Base-by-base conservation (phyloP, 2,113 vertebrate species). In the Sebastes schlegelii region DNA sequence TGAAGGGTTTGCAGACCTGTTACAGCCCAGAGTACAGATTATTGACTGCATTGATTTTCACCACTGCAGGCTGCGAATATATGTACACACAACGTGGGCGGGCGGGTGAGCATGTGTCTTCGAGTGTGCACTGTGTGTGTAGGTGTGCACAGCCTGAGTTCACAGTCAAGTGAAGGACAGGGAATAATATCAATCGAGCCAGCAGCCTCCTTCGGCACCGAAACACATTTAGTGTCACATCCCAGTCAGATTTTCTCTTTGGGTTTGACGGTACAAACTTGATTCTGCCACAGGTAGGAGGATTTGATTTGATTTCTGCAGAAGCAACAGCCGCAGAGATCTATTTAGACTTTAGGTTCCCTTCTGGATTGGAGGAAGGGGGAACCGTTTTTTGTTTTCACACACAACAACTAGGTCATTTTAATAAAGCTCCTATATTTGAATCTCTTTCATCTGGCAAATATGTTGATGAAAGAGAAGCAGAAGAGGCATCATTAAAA, bases 41-140 rank as follows among this genome's bases (percentile, higher is more conserved):
- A 85, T 87, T 82, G 74, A 79, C 65, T 62, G 54, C 71, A 89
- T 80, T 66, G 84, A 88, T 89, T 81, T 91, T 21, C 46, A 63
- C 54, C 80, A 48, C 73, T 21, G 65, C 55, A 21, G 52, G 58
- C 55, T 62, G 43, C 70, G 72, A 80, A 81, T 79, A 70, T 70
- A 66, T 71, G 48, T 21, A 42, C 19, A 55, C 21, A 72, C 26
- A 34, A 34, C 34, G 34, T 34, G 34, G 34, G 46, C 54, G 49
- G 66, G 48, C 40, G 48, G 40, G 51, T 40, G 55, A 21, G 79
- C 19, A 10, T 54, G 63, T 69, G 40, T 69, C 21, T 58, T 9
- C 5, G 34, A 34, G 34, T 34, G 34, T 6, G 26, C 6, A 57
- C 43, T n/a, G 17, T 67, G 26, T 43, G 48, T 76, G 60, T 49